These are phyloP conservation scores for Drosophila nannoptera DNA, from an alignment of 1,140 invertebrate genomes.

Conservation along the genomic window DNA sequence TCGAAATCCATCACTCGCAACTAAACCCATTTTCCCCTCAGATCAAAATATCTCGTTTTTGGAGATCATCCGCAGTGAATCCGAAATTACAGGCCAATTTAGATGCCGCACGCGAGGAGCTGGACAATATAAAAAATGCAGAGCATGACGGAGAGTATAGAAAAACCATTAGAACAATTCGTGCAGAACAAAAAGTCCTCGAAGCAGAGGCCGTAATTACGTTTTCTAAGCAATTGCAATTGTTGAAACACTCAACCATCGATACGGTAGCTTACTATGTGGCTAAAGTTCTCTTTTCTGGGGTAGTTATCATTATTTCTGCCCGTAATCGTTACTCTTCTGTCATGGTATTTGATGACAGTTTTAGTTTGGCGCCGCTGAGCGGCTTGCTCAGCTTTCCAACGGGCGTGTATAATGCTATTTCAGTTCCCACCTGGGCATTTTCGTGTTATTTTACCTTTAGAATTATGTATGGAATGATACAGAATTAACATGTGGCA, in stretches of 20 bases:
- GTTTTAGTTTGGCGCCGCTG: constrained; percentile 61
- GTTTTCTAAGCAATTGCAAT: constrained; percentile 30
- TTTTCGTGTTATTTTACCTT: constrained; percentile 73
- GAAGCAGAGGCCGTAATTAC: constrained; percentile 51
- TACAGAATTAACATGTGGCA: constrained; percentile 51
- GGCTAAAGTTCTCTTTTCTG: constrained; percentile 53
- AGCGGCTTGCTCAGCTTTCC: constrained; percentile 68
- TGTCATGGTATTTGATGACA: constrained; percentile 63
- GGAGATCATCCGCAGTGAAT: constrained; percentile 21
- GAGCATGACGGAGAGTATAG: constrained; percentile 59
- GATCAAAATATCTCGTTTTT: constrained; percentile 64
- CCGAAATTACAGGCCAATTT: constrained; percentile 40
- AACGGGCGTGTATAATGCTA: constrained; percentile 65
- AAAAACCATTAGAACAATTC: constrained; percentile 64
- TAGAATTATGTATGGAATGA: constrained; percentile 47
- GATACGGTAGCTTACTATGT: constrained; percentile 61
- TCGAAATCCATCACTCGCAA: not conserved
- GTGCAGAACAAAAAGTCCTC: constrained; percentile 62
- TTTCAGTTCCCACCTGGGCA: constrained; percentile 70
- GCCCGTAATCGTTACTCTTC: constrained; percentile 59
- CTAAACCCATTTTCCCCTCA: constrained; percentile 6
- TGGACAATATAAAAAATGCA: constrained; percentile 48
- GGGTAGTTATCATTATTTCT: constrained; percentile 54
- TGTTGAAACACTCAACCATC: constrained; percentile 48
- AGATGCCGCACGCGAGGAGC: constrained; percentile 46